A percentile compares a stretch with the other conserved stretches of the same genome.
Evolutionary conservation across 2,797 vertebrate genomes (phyloP).

Genomic region (Ptychobarbus kaznakovi): DNA sequence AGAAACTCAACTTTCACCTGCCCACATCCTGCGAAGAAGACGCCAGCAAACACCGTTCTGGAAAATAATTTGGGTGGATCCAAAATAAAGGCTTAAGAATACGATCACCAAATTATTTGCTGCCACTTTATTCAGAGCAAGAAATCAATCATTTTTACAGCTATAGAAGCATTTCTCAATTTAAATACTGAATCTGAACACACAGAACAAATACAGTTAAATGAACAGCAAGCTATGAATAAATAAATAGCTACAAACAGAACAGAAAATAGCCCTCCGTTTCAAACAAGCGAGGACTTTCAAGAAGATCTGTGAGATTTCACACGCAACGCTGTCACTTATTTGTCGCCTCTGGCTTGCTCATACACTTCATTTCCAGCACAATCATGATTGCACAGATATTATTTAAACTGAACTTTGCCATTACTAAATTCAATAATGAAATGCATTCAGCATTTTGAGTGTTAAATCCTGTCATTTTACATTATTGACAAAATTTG

Average conservation of each 20-base stretch:
- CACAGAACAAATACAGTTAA: background rate
- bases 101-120: background rate
- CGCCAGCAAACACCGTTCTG: background rate
- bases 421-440: no score
- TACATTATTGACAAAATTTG: no score
- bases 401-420: no score
- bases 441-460: no score
- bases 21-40: background rate
- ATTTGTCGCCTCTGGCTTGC: no score
- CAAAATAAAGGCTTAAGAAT: background rate
- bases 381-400: no score
- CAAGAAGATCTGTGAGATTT: constrained; percentile 46
- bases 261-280: background rate
- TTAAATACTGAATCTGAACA: background rate
- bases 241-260: constrained; percentile 6
- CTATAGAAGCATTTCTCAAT: background rate
- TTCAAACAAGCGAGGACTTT: constrained; percentile 21
- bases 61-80: background rate
- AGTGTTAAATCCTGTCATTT: no score
- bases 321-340: constrained; percentile 63
- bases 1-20: background rate
- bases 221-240: background rate
- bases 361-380: no score
- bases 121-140: background rate
- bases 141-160: background rate